Percentiles rank a stretch among this genome's conserved stretches.
phyloP scores from a whole-genome alignment of 2,888 invertebrate species.

The Lordiphosa fenestrarum region DNA sequence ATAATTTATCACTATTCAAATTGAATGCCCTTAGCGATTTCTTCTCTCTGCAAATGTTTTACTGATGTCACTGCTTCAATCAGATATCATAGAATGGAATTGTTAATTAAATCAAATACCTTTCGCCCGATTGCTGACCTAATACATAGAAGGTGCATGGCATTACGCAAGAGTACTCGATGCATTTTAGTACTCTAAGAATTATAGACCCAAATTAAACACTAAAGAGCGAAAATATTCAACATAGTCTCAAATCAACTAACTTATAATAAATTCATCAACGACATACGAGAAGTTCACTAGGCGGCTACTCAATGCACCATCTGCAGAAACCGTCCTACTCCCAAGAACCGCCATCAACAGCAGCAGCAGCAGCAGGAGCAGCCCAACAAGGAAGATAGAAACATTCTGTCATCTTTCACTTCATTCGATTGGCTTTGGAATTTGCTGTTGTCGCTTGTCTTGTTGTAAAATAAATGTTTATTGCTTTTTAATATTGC shows the following conservation, averaged over 20 bases:
- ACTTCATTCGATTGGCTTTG: constrained; percentile 10
- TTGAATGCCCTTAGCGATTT: no score
- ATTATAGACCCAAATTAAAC: no score
- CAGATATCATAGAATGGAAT: no score
- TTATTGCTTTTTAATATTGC: constrained; percentile 75
- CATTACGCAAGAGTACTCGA: no score
- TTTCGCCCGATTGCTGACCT: no score
- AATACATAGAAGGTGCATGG: no score
- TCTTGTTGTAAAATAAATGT: constrained; percentile 70
- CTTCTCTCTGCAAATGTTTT: no score
- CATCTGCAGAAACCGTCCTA: constrained; percentile 18
- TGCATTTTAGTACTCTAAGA: no score
- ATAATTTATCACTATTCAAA: no score
- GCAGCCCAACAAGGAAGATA: neutral
- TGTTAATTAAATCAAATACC: no score
- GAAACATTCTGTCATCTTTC: constrained; percentile 5
- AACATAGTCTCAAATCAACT: constrained; percentile 11
- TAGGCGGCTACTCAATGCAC: constrained; percentile 5
- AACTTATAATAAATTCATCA: neutral
- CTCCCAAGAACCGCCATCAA: constrained; percentile 3
- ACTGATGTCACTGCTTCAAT: no score
- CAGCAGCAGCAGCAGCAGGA: no score
- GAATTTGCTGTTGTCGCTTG: constrained; percentile 58
- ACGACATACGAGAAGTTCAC: constrained; percentile 10
- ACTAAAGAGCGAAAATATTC: neutral